A percentile compares a stretch with the other conserved stretches of the same genome.
Conservation (phyloP, 2,113 vertebrate genomes). For the Tauraco erythrolophus region DNA sequence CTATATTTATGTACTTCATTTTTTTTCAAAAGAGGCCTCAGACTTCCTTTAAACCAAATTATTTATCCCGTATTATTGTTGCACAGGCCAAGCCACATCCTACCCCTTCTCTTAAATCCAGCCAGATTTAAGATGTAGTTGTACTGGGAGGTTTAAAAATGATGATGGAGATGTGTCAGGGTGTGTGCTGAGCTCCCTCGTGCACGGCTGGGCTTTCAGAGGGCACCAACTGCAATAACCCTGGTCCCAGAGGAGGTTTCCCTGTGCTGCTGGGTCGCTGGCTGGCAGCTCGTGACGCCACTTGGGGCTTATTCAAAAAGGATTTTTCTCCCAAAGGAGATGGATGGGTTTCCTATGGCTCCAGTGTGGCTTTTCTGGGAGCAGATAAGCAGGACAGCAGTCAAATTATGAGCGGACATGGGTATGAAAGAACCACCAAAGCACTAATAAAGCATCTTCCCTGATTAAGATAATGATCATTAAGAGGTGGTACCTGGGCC, state of each 20-base stretch:
- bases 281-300: not conserved
- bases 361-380: not conserved
- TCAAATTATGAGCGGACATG: accelerated
- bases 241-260: not conserved
- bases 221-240: not conserved
- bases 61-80: not conserved
- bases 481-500: not conserved
- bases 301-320: accelerated
- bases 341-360: not conserved
- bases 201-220: not conserved
- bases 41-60: not conserved
- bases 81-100: accelerated
- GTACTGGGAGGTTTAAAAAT: not conserved
- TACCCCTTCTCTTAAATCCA: not conserved
- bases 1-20: not conserved
- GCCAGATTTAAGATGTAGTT: not conserved
- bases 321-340: not conserved
- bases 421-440: not conserved
- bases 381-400: not conserved
- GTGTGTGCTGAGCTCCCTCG: not conserved
- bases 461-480: not conserved
- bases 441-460: not conserved
- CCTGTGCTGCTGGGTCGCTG: not conserved
- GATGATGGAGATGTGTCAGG: not conserved
- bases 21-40: not conserved